A percentile compares a stretch with the other conserved stretches of the same genome.
Evolutionary conservation across 2,113 vertebrate genomes (phyloP).

Genomic region (Baryphthengus martii): DNA sequence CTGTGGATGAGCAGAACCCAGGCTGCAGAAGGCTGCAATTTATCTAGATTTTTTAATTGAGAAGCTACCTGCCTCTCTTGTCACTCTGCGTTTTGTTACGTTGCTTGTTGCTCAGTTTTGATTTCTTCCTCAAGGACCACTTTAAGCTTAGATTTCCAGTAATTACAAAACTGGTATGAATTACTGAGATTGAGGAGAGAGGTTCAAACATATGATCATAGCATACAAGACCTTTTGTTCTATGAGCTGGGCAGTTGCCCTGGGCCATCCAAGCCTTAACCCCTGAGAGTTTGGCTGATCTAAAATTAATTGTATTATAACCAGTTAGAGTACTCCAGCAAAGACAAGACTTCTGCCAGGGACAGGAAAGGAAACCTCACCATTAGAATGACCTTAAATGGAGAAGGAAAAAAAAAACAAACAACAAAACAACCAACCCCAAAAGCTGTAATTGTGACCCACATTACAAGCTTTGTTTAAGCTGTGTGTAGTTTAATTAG

Average conservation of each 20-base stretch:
- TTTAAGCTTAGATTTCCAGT: background rate
- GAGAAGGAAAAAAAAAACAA: background rate
- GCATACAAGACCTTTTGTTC: slow-evolving; percentile 20
- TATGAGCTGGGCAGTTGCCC: background rate
- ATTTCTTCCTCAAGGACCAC: background rate
- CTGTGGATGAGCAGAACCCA: background rate
- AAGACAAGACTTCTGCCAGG: background rate
- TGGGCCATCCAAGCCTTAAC: background rate
- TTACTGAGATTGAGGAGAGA: background rate
- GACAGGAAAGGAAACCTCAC: background rate
- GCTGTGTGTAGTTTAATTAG: background rate
- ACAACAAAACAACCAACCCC: background rate
- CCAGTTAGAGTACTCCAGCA: background rate
- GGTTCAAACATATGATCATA: background rate
- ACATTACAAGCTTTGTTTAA: background rate
- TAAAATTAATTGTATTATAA: background rate
- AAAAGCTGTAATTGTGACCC: background rate
- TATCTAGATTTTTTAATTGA: background rate
- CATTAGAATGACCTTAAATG: background rate
- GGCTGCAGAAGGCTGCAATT: background rate
- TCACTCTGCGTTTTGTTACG: background rate
- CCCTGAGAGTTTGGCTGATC: background rate
- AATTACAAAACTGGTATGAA: background rate
- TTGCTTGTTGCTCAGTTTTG: background rate
- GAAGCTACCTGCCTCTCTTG: background rate